Base-by-base conservation (phyloP, 1,140 invertebrate genomes). In the Caenorhabditis latens region DNA sequence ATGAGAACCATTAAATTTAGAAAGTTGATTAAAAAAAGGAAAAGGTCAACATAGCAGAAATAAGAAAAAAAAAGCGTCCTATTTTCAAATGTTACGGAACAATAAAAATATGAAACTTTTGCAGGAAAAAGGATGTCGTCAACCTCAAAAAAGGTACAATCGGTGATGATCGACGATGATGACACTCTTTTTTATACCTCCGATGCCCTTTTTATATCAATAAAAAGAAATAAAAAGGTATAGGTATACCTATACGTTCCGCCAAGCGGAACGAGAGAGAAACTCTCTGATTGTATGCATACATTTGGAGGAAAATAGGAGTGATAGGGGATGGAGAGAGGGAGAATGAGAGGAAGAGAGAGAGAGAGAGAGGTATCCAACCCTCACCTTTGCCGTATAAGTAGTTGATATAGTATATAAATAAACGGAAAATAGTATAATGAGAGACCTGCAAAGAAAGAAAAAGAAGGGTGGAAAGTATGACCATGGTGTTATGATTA, bases 401-500 rank as follows among this genome's bases (percentile, higher is more conserved):
- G 61, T 84, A 67, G 63, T 50, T 65, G 84, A 84, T 84, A 50
- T 67, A 67, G 57, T 84, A 63, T 65, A 63, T 84, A 53, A 63
- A 63, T 84, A 63, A 84, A 58, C 40, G 53, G 82, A 61, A 63
- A 63, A 61, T 63, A 63, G 24, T 24, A 63, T 55, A 43, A 48
- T 21, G 83, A 84, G 19, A 32, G 83, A 40, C 19, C 16, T 19
- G 19, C 46, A 83, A 21, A 53, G 32, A 43, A 61, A 61, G 55
- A 61, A 61, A 84, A 42, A 40, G 63, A 71, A 24, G n/a, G 65
- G 79, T 65, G 42, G 50, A 79, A 19, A 21, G 58, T 48, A 79
- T 79, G 24, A 50, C 24, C 19, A 50, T 48, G 43, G 67, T 50
- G 24, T 50, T 79, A 32, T 48, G 46, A 32, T 13, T 16, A 53